Base-by-base conservation (phyloP, 2,113 vertebrate genomes). In the Hippocampus comes region DNA sequence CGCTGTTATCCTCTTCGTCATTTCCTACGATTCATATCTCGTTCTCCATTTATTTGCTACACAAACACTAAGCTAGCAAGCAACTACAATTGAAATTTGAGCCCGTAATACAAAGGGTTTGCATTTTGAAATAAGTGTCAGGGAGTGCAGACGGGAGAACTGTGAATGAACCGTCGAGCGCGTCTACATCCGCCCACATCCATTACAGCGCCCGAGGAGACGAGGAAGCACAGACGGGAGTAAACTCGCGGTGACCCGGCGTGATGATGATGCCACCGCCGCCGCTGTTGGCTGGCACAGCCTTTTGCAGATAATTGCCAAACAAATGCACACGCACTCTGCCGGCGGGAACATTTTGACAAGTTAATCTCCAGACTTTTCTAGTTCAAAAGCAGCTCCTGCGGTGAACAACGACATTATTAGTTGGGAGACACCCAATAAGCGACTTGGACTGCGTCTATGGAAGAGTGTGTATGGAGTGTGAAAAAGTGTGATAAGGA, bases 211-310 rank as follows among this genome's bases (percentile, higher is more conserved):
- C 51, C 75, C 57, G 21, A 78, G 81, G 77, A 82, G 68, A 81
- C 11, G 59, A 60, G 71, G 61, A 60, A 43, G 25, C 9, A 23
- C 68, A 82, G 76, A 78, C 71, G 5, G 59, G 42, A 57, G 46
- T 84, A 34, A 87, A 86, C 82, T 78, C 85, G 2, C 68, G 34
- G 66, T 83, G 86, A 87, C 78, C 82, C 67, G 59, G 27, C 17
- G 59, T 15, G 17, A 61, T 61, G 59, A 18, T 25, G 56, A n/a
- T 25, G 25, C 5, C n/a, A n/a, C n/a, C 67, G 17, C 72, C 74
- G 75, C 80, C 14, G 74, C 11, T 46, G 60, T 53, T 46, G 77
- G 0, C 67, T 67, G 57, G 75, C 78, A 68, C 0, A 18, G 38
- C 59, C 53, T 74, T 61, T 30, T 68, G 43, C 70, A 71, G 66